Evolutionary conservation across 2,797 vertebrate species (phyloP).

Genomic region (Poeciliopsis gracilis): DNA sequence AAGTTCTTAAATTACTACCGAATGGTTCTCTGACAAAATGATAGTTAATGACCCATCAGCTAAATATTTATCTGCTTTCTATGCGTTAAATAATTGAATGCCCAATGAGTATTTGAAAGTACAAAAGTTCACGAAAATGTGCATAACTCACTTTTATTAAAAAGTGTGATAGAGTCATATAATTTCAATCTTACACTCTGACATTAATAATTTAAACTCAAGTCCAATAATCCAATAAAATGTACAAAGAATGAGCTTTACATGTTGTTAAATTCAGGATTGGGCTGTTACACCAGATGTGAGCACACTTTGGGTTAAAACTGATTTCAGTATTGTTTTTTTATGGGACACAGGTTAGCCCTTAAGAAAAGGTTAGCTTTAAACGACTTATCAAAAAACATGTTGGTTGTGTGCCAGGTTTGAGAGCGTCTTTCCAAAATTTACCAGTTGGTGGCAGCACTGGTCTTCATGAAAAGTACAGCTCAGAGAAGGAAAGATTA

Average conservation of each 20-base stretch:
- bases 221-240: slow-evolving; percentile 55
- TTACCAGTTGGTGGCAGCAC: slow-evolving; percentile 75
- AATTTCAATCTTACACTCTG: slow-evolving; percentile 48
- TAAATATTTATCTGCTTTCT: slow-evolving; percentile 28
- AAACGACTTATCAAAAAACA: slow-evolving; percentile 19
- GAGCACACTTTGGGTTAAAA: slow-evolving; percentile 22
- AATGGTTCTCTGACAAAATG: slow-evolving; percentile 29
- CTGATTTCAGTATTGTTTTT: slow-evolving; percentile 35
- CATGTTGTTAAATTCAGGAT: slow-evolving; percentile 30
- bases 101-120: slow-evolving; percentile 46
- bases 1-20: slow-evolving; percentile 34
- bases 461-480: slow-evolving; percentile 28
- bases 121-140: slow-evolving; percentile 50
- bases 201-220: slow-evolving; percentile 57
- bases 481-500: background rate
- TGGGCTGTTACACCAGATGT: slow-evolving; percentile 27
- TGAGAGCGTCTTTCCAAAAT: slow-evolving; percentile 37
- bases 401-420: slow-evolving; percentile 10
- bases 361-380: slow-evolving; percentile 28
- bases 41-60: slow-evolving; percentile 30
- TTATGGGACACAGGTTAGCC: slow-evolving; percentile 36
- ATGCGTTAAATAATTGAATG: slow-evolving; percentile 55
- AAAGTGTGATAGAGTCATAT: slow-evolving; percentile 51
- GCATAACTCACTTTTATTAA: slow-evolving; percentile 57
- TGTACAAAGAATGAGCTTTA: slow-evolving; percentile 39